phyloP scores from a whole-genome alignment of 2,797 vertebrate species.

The Pseudocheirus occidentalis region DNA sequence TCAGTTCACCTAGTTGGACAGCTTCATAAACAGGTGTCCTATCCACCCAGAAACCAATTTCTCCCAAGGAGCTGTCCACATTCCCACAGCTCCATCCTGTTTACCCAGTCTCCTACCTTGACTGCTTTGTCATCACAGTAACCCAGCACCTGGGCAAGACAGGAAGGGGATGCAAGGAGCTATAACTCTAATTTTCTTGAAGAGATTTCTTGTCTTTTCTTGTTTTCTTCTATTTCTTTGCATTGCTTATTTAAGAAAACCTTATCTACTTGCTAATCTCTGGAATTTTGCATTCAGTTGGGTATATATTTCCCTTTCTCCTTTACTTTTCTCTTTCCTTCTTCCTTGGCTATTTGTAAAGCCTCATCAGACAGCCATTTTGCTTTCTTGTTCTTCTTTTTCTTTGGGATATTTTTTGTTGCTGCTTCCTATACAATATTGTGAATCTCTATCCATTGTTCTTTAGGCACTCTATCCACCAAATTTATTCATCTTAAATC shows the following conservation, averaged over 20 bases:
- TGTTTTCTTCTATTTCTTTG: not conserved
- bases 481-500: not conserved
- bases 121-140: too few relatives aligned
- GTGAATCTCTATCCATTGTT: not conserved
- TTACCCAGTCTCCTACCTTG: too few relatives aligned
- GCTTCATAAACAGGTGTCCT: constrained; percentile 91
- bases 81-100: too few relatives aligned
- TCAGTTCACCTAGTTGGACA: constrained; percentile 88
- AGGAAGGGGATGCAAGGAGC: too few relatives aligned
- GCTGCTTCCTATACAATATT: not conserved
- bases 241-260: not conserved
- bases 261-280: not conserved
- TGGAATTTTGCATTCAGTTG: not conserved
- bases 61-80: too few relatives aligned
- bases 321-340: not conserved
- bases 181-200: not conserved
- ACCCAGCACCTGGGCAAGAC: too few relatives aligned
- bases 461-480: not conserved
- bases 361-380: not conserved
- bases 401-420: not conserved
- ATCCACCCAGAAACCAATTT: constrained; percentile 84
- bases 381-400: not conserved
- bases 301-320: not conserved
- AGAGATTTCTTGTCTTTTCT: not conserved
- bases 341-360: not conserved